A percentile compares a stretch with the other conserved stretches of the same genome.
phyloP scores from a whole-genome alignment of 2,888 invertebrate species.

The Hirtodrosophila trivittata region DNA sequence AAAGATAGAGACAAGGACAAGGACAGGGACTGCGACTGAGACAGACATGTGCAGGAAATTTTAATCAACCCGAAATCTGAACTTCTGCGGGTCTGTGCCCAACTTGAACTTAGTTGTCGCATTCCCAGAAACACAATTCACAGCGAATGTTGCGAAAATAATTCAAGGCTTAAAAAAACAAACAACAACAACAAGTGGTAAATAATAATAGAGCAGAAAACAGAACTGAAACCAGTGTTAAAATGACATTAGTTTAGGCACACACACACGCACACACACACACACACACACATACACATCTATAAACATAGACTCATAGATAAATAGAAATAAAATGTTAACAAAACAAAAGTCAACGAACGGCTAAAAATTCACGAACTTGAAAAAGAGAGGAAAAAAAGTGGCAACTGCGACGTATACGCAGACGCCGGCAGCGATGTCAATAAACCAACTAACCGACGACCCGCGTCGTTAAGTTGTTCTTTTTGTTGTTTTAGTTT shows the following conservation, averaged over 20 bases:
- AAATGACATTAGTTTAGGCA: constrained; percentile 70
- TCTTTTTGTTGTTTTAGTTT: too few relatives aligned
- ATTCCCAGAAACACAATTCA: constrained; percentile 40
- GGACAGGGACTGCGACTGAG: background rate
- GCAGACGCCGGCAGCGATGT: constrained; percentile 57
- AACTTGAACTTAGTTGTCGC: constrained; percentile 20
- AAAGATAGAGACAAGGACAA: constrained; percentile 3
- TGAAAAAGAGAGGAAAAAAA: constrained; percentile 54
- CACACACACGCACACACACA: constrained; percentile 28
- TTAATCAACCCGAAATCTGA: constrained; percentile 59
- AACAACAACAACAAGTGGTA: constrained; percentile 8
- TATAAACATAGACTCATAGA: constrained; percentile 22
- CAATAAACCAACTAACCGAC: constrained; percentile 73
- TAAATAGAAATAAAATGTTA: constrained; percentile 56
- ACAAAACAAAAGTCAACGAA: constrained; percentile 73
- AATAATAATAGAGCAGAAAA: constrained; percentile 41
- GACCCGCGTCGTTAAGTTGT: constrained; percentile 40
- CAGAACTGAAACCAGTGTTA: constrained; percentile 47
- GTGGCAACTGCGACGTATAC: constrained; percentile 38
- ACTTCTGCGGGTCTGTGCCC: constrained; percentile 35
- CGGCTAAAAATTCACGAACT: constrained; percentile 80
- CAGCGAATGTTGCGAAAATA: constrained; percentile 43
- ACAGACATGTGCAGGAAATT: constrained; percentile 55
- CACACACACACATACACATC: constrained; percentile 33
- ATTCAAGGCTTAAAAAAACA: constrained; percentile 13